Evolutionary conservation across 2,113 vertebrate species (phyloP).

Genomic region (Anoplopoma fimbria): DNA sequence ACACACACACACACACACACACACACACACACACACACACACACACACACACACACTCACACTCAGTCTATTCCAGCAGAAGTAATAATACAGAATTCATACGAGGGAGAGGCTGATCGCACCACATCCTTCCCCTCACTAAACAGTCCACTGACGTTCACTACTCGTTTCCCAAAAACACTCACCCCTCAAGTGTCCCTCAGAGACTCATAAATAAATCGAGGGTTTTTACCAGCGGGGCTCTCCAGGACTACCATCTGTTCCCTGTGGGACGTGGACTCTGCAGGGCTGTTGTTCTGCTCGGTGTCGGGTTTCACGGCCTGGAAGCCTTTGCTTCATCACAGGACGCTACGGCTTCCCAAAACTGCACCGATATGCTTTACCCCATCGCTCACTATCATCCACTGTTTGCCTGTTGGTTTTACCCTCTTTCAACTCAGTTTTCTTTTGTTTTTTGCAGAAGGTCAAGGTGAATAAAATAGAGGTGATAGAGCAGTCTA

Average conservation of each 20-base stretch:
- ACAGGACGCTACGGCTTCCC: constrained; percentile 6
- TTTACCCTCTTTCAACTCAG: background rate
- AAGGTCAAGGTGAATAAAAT: background rate
- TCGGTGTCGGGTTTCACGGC: constrained; percentile 42
- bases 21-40: background rate
- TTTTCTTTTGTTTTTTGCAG: background rate
- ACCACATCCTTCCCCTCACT: constrained; percentile 4
- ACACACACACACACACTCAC: background rate
- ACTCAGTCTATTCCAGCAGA: background rate
- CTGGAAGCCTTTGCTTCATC: constrained; percentile 1
- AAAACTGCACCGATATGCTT: constrained; percentile 3
- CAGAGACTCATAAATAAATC: constrained; percentile 60
- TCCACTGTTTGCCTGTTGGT: background rate
- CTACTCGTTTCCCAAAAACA: constrained; percentile 6
- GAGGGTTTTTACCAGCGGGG: constrained; percentile 13
- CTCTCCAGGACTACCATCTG: constrained; percentile 48
- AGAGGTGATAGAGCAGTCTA: background rate
- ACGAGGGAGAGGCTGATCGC: constrained; percentile 20
- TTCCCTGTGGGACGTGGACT: constrained; percentile 42
- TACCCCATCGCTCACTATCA: background rate
- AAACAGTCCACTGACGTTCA: constrained; percentile 1
- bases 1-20: too few relatives aligned
- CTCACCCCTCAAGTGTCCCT: constrained; percentile 40
- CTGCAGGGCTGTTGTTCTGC: constrained; percentile 23
- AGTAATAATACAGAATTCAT: constrained; percentile 62